phyloP scores from a whole-genome alignment of 2,888 invertebrate genomes.

The Nomada ferruginata region DNA sequence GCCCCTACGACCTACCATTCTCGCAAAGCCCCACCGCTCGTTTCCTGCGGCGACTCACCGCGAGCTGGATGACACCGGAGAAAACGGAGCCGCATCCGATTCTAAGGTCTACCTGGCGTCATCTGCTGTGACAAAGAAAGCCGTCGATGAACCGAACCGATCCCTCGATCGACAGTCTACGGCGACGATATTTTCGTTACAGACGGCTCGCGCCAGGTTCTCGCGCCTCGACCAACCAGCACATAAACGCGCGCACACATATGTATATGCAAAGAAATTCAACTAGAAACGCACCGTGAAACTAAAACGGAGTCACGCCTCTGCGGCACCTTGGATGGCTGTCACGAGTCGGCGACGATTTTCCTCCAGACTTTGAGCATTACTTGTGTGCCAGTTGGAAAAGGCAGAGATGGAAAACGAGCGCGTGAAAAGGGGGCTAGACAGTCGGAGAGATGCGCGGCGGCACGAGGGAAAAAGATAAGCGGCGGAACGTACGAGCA shows the following conservation, averaged over 20 bases:
- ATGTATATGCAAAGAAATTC: background rate
- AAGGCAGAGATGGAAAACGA: background rate
- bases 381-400: background rate
- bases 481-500: slow-evolving; percentile 17
- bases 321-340: background rate
- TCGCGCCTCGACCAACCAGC: too few species aligned
- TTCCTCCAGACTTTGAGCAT: slow-evolving; percentile 4
- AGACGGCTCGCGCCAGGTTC: background rate
- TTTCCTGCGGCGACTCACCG: slow-evolving; percentile 47
- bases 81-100: slow-evolving; percentile 36
- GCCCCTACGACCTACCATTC: slow-evolving; percentile 63
- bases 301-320: background rate
- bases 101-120: slow-evolving; percentile 26
- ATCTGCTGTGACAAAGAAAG: slow-evolving; percentile 37
- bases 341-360: slow-evolving; percentile 19
- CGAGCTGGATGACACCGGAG: slow-evolving; percentile 41
- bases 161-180: slow-evolving; percentile 28
- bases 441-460: background rate
- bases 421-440: background rate
- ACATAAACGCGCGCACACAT: too few species aligned
- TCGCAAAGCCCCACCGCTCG: slow-evolving; percentile 50
- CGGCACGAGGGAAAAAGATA: slow-evolving; percentile 12
- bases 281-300: background rate
- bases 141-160: slow-evolving; percentile 37
- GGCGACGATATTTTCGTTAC: background rate